Conservation (phyloP, 2,888 invertebrate species). For the Timema podura region DNA sequence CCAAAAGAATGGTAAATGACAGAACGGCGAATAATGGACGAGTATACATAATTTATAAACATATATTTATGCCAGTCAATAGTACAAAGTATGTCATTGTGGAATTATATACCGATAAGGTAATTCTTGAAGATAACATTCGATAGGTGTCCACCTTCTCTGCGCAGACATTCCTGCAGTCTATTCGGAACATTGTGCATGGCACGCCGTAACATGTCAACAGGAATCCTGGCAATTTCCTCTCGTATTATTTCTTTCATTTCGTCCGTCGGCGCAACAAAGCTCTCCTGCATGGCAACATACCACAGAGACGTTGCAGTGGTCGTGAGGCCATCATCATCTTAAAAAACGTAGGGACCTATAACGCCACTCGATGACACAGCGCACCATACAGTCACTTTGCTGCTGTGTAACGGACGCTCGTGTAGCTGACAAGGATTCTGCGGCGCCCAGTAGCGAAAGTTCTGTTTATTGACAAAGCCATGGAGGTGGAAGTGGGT, state of each 20-base stretch:
- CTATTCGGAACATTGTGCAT: neutral
- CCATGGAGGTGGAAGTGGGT: neutral
- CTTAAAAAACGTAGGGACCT: neutral
- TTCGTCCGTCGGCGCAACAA: neutral
- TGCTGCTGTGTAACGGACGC: neutral
- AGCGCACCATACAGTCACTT: neutral
- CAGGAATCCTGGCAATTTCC: neutral
- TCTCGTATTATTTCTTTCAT: neutral
- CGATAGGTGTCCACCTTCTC: neutral
- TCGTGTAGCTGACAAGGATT: neutral
- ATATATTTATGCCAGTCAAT: too few relatives aligned
- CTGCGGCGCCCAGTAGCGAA: constrained; percentile 3
- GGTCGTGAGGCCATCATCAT: neutral
- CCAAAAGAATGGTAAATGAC: too few relatives aligned
- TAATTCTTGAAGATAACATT: neutral
- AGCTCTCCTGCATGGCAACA: neutral
- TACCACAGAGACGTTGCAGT: neutral
- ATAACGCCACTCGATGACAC: neutral
- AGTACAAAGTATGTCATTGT: too few relatives aligned
- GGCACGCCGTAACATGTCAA: neutral
- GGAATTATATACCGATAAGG: too few relatives aligned
- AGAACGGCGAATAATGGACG: too few relatives aligned
- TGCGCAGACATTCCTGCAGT: neutral
- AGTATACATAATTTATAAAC: too few relatives aligned
- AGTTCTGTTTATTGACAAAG: constrained; percentile 5